Conservation (phyloP, 2,888 invertebrate genomes). For the Ecliptopera silaceata region DNA sequence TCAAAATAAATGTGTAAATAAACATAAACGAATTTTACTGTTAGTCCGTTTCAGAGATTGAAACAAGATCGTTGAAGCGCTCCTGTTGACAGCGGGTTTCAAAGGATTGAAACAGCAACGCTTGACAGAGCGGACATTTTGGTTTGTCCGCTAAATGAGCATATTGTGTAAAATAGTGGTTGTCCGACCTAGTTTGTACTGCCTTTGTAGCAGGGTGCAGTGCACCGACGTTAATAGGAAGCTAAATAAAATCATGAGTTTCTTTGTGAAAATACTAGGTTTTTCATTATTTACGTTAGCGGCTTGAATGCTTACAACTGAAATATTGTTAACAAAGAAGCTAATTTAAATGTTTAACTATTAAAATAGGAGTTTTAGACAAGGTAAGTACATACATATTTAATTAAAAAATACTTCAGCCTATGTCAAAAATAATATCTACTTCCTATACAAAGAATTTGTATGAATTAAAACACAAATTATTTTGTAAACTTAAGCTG, state of each 20-base stretch:
- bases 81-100: no score
- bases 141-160: conserved; percentile 5
- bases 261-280: conserved; percentile 23
- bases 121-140: neutral
- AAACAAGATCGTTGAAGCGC: no score
- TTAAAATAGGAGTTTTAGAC: neutral
- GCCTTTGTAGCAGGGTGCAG: conserved; percentile 44
- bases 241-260: conserved; percentile 29
- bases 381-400: no score
- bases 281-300: conserved; percentile 19
- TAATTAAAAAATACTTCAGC: no score
- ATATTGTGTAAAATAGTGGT: conserved; percentile 13
- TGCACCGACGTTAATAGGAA: conserved; percentile 44
- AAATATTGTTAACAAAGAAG: conserved; percentile 1
- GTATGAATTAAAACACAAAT: no score
- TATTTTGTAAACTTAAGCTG: no score
- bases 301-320: conserved; percentile 14
- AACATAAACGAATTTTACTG: no score
- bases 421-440: no score
- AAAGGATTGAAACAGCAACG: no score
- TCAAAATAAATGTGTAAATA: no score
- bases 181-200: conserved; percentile 39
- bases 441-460: no score
- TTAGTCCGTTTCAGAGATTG: no score
- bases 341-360: neutral